phyloP scores from a whole-genome alignment of 2,888 invertebrate species.

The Helleia helle region DNA sequence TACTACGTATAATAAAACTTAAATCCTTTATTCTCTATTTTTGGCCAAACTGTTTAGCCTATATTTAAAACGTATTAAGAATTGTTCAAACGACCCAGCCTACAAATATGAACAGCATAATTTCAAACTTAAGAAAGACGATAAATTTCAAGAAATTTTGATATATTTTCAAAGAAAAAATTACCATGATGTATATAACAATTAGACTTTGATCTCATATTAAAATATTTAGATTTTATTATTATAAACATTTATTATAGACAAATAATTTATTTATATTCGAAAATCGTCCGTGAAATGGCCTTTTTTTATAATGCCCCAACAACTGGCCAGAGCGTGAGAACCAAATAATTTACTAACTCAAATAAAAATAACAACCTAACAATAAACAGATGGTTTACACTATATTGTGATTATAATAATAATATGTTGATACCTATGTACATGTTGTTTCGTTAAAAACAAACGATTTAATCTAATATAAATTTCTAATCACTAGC shows the following conservation, averaged over 20 bases:
- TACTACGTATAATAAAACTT: background rate
- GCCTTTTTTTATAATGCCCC: conserved; percentile 3
- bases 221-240: background rate
- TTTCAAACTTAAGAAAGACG: background rate
- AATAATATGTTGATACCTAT: conserved; percentile 38
- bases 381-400: conserved; percentile 21
- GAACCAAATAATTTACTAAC: conserved; percentile 8
- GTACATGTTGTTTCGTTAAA: conserved; percentile 50
- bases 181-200: no score
- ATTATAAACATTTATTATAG: background rate
- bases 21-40: background rate
- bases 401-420: conserved; percentile 30
- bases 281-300: background rate
- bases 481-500: conserved; percentile 72
- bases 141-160: background rate
- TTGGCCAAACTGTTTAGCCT: background rate
- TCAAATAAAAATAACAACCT: conserved; percentile 11
- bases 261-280: background rate
- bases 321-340: conserved; percentile 5
- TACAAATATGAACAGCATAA: background rate
- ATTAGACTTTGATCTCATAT: background rate
- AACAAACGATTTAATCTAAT: conserved; percentile 47
- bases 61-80: background rate
- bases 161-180: background rate
- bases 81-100: background rate